Conservation (phyloP, 2,797 vertebrate species). For the Cottoperca gobio region DNA sequence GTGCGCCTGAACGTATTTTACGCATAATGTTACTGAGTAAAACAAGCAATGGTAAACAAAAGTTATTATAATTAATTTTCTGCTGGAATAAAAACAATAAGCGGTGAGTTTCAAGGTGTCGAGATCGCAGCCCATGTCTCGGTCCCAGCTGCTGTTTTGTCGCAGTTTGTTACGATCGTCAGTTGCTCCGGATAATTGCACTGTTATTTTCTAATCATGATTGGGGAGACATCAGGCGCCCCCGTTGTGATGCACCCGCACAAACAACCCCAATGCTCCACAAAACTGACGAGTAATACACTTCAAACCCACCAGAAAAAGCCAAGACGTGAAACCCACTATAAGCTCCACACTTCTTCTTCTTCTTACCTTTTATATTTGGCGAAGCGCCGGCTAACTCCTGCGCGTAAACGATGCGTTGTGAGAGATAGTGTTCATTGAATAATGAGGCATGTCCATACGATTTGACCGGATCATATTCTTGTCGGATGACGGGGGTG, state of each 20-base stretch:
- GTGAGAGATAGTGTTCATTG: constrained; percentile 92
- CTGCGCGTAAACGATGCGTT: constrained; percentile 91
- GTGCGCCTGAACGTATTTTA: constrained; percentile 49
- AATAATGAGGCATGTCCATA: constrained; percentile 97
- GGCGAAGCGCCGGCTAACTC: constrained; percentile 90
- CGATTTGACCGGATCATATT: constrained; percentile 96
- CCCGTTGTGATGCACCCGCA: constrained; percentile 82
- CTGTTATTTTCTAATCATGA: constrained; percentile 91
- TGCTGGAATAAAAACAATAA: neutral
- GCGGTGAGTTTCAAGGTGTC: constrained; percentile 86
- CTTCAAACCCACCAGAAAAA: constrained; percentile 49
- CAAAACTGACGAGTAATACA: constrained; percentile 82
- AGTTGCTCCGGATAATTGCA: constrained; percentile 91
- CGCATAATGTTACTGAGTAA: constrained; percentile 31
- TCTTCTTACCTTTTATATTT: constrained; percentile 91
- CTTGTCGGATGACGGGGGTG: constrained; percentile 87
- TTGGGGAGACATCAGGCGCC: constrained; percentile 84
- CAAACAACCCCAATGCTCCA: constrained; percentile 77
- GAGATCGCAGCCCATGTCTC: constrained; percentile 81
- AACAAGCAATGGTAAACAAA: constrained; percentile 12
- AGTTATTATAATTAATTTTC: neutral
- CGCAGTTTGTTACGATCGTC: constrained; percentile 86
- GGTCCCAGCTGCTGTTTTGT: constrained; percentile 84
- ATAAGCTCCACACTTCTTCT: constrained; percentile 90
- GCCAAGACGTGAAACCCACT: constrained; percentile 41